phyloP scores from a whole-genome alignment of 1,140 invertebrate genomes.

The Theocolax elegans region DNA sequence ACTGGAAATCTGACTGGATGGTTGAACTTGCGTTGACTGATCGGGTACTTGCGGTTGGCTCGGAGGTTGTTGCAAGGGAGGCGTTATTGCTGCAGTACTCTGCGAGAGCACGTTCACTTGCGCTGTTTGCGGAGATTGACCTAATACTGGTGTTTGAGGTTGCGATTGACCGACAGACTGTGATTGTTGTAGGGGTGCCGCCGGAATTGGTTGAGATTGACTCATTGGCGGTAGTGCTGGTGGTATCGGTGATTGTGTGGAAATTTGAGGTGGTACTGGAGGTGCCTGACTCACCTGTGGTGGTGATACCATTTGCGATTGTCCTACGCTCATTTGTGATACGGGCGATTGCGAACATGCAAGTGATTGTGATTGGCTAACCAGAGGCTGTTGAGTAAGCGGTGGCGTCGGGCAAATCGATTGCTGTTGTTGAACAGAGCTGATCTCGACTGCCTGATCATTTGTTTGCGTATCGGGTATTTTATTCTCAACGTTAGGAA shows the following conservation, averaged over 20 bases:
- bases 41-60: slow-evolving; percentile 48
- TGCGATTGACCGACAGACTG: slow-evolving; percentile 35
- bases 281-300: slow-evolving; percentile 33
- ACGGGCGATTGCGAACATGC: slow-evolving; percentile 32
- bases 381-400: slow-evolving; percentile 35
- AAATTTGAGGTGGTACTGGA: slow-evolving; percentile 26
- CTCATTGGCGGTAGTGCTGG: slow-evolving; percentile 32
- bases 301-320: slow-evolving; percentile 42
- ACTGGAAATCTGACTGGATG: slow-evolving; percentile 12
- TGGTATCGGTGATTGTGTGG: slow-evolving; percentile 26
- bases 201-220: slow-evolving; percentile 38
- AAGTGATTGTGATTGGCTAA: slow-evolving; percentile 44
- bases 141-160: slow-evolving; percentile 35
- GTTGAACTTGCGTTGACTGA: slow-evolving; percentile 53
- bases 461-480: slow-evolving; percentile 52
- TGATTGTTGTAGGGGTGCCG: slow-evolving; percentile 46
- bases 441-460: slow-evolving; percentile 55
- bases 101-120: slow-evolving; percentile 56
- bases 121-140: slow-evolving; percentile 49
- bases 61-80: slow-evolving; percentile 46
- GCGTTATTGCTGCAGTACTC: slow-evolving; percentile 44
- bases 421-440: slow-evolving; percentile 45
- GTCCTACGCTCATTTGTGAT: slow-evolving; percentile 42
- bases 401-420: slow-evolving; percentile 42
- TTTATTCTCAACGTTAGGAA: slow-evolving; percentile 55